Evolutionary conservation across 1,140 invertebrate genomes (phyloP), one percentile per base, ranked within the genome.

Genomic region (Cheumatopsyche charites): DNA sequence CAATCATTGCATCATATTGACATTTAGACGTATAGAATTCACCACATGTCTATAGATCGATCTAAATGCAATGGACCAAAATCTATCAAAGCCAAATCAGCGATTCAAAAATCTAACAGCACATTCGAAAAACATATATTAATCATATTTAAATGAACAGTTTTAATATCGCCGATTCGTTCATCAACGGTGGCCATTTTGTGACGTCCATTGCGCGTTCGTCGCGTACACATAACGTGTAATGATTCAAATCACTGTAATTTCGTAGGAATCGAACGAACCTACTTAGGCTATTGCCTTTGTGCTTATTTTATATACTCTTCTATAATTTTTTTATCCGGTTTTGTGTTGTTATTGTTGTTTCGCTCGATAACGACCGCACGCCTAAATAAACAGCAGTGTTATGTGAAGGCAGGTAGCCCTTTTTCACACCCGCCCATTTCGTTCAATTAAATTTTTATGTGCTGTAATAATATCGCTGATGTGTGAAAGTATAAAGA

Each of bases 171-270:
- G 7, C 19, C 15, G 47, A 52, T 52, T 17, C 7, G 15, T 9
- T 7, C 9, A 52, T 1, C 29, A 13, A 58, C 23, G 19, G 62
- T 43, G 41, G 43, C 41, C 63, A 47, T 66, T 66, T 66, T 66
- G 41, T 47, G 15, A 47, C 17, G 7, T 47, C 63, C 41, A 66
- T 47, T 66, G 63, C 47, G 19, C 43, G 55, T 58, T n/a, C 55
- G 13, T 23, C 19, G 61, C 63, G 19, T 13, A 47, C 63, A 43
- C 25, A 43, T 17, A 66, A 66, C 23, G 63, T 55, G 41, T 67
- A 67, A 67, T 41, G 65, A 67, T 67, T 15, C 19, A 55, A 68
- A 68, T 68, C 49, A 68, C 47, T 55, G 21, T 68, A 68, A 68
- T 68, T 55, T 55, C 47, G 47, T 11, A 12, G 19, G 45, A 47